phyloP scores from a whole-genome alignment of 2,113 vertebrate species.

The Propithecus coquereli region DNA sequence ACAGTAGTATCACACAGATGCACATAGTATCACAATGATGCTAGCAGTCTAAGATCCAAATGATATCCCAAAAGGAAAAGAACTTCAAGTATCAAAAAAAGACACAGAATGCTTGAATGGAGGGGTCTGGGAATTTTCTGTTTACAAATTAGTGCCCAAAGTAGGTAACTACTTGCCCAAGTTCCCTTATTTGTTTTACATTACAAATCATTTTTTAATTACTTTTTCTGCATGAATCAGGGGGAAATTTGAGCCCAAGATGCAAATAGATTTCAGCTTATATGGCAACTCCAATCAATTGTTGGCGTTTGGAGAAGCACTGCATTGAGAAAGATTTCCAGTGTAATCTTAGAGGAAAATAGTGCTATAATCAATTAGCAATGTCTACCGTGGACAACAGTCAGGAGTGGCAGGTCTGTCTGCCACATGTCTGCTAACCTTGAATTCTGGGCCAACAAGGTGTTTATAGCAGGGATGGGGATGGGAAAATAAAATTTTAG shows the following conservation, averaged over 20 bases:
- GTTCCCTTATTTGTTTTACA: constrained; percentile 7
- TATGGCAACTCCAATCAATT: not conserved
- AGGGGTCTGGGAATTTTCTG: not conserved
- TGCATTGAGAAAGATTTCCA: not conserved
- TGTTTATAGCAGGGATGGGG: not conserved
- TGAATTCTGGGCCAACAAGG: not conserved
- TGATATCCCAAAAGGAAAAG: not conserved
- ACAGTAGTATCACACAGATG: not conserved
- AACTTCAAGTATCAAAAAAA: not conserved
- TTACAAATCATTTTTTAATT: constrained; percentile 10
- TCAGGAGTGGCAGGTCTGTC: not conserved
- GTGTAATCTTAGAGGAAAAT: constrained; percentile 14
- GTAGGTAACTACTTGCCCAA: not conserved
- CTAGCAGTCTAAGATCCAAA: no score
- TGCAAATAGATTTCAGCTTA: constrained; percentile 29
- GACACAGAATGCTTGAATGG: not conserved
- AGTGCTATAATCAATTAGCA: not conserved
- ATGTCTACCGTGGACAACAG: not conserved
- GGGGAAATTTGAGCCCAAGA: constrained; percentile 33
- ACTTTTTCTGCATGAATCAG: constrained; percentile 29
- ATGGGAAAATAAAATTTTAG: not conserved
- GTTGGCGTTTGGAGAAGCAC: not conserved
- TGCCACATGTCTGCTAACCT: not conserved
- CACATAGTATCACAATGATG: no score
- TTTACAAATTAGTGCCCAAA: not conserved